Percentiles rank a stretch among this genome's conserved stretches.
Evolutionary conservation across 2,888 invertebrate genomes (phyloP).

Genomic region (Meteorus cinctellus): DNA sequence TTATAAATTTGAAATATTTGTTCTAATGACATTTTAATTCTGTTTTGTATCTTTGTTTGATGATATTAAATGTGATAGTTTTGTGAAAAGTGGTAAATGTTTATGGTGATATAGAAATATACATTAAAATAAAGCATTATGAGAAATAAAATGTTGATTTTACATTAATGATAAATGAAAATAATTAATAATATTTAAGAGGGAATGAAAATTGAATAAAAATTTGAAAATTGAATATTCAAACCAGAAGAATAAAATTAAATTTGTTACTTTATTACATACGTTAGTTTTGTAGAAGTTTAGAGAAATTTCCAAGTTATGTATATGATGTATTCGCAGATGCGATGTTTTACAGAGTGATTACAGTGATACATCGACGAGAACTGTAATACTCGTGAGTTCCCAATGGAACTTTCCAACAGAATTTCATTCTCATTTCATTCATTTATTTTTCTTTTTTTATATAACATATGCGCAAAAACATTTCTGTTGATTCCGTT

Average conservation of each 20-base stretch:
- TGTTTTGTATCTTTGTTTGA: too few species aligned
- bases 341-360: neutral
- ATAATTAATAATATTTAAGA: neutral
- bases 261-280: constrained; percentile 12
- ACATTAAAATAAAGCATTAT: neutral
- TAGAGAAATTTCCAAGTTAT: constrained; percentile 12
- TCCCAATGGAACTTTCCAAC: neutral
- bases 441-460: constrained; percentile 2
- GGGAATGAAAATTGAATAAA: neutral
- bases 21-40: too few species aligned
- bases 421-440: neutral
- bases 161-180: neutral
- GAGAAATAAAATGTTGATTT: neutral
- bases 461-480: constrained; percentile 16
- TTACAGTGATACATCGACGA: neutral
- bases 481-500: constrained; percentile 1
- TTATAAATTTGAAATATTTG: too few species aligned
- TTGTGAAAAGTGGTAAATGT: too few species aligned
- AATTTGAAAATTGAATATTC: neutral
- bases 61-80: too few species aligned
- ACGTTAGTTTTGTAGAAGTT: constrained; percentile 2
- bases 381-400: neutral
- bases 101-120: neutral
- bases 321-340: neutral
- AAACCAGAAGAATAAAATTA: neutral